A percentile compares a stretch with the other conserved stretches of the same genome.
Evolutionary conservation across 2,797 vertebrate genomes (phyloP).

Genomic region (Tenualosa thibaudeaui): DNA sequence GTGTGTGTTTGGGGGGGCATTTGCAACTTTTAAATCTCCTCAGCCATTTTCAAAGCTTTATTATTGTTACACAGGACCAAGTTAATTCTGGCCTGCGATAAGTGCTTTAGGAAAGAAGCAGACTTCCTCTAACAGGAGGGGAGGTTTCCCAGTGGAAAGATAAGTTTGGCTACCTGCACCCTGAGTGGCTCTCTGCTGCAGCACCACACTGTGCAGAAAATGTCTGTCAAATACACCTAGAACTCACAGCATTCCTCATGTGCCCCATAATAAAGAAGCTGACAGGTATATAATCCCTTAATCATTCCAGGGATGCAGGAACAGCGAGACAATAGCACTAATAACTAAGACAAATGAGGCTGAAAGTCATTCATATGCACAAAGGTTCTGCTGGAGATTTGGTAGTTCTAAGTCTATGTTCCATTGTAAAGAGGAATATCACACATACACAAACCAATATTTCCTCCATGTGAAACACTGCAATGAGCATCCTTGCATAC

Average conservation of each 20-base stretch:
- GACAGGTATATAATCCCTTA: constrained; percentile 52
- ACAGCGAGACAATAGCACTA: constrained; percentile 45
- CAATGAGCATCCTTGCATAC: neutral
- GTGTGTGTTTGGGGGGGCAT: neutral
- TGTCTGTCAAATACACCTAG: constrained; percentile 50
- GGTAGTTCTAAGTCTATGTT: neutral
- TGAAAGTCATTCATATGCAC: constrained; percentile 47
- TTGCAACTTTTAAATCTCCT: neutral
- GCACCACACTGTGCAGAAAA: constrained; percentile 29
- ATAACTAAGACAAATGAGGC: constrained; percentile 51
- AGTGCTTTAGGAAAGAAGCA: neutral
- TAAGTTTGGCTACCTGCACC: neutral
- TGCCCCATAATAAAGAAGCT: constrained; percentile 53
- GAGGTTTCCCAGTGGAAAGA: neutral
- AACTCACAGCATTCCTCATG: constrained; percentile 30
- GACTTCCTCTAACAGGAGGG: neutral
- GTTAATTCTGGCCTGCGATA: neutral
- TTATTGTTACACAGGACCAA: neutral
- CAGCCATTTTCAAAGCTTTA: neutral
- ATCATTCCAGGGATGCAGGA: constrained; percentile 58
- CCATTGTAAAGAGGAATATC: neutral
- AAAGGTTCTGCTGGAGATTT: constrained; percentile 34
- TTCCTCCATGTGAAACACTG: neutral
- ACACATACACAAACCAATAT: constrained; percentile 29
- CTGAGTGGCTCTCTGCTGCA: constrained; percentile 29